phyloP scores from a whole-genome alignment of 1,140 invertebrate species.

The Leptoteleia sp. region DNA sequence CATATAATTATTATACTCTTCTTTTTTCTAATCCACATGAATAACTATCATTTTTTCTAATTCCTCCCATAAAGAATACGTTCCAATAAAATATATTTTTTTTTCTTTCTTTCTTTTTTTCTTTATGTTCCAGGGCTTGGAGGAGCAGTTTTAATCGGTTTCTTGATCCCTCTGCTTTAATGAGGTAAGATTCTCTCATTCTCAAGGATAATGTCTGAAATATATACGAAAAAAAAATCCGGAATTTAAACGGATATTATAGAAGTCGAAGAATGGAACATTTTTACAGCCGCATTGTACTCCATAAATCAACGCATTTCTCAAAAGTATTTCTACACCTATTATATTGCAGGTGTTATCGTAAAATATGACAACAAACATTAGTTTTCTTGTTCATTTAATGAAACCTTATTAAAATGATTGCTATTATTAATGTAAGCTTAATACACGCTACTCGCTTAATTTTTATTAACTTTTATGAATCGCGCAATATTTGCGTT shows the following conservation, averaged over 20 bases:
- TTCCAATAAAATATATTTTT: conserved; percentile 31
- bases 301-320: too few relatives aligned
- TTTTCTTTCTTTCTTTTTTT: too few relatives aligned
- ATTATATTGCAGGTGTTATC: too few relatives aligned
- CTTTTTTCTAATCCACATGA: conserved; percentile 1
- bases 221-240: background rate
- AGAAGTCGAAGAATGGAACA: background rate
- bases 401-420: too few relatives aligned
- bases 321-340: too few relatives aligned
- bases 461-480: too few relatives aligned
- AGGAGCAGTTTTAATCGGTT: conserved; percentile 18
- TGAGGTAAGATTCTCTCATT: conserved; percentile 13
- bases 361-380: too few relatives aligned
- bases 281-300: background rate
- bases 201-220: conserved; percentile 6
- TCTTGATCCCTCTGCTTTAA: conserved; percentile 12
- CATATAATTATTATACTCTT: conserved; percentile 24
- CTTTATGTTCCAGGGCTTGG: too few relatives aligned
- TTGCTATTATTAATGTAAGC: too few relatives aligned
- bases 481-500: too few relatives aligned
- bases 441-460: too few relatives aligned
- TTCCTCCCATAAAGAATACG: conserved; percentile 15
- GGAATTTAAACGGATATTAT: background rate
- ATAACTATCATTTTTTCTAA: conserved; percentile 3
- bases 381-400: too few relatives aligned